Evolutionary conservation across 2,113 vertebrate genomes (phyloP).

Genomic region (Hemichromis elongatus): DNA sequence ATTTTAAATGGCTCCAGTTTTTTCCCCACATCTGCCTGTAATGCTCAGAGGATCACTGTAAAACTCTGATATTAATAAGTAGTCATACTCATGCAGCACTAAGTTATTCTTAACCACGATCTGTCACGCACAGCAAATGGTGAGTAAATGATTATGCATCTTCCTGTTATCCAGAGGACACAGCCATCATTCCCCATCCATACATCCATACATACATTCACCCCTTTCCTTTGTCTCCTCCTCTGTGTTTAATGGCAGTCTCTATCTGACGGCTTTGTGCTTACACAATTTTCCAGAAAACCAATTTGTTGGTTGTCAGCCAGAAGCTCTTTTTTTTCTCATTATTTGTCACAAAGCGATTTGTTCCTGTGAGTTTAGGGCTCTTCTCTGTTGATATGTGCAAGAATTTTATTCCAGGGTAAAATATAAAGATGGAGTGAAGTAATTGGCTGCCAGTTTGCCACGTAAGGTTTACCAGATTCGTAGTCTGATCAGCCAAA

Average conservation of each 20-base stretch:
- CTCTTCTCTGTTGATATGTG: conserved; percentile 29
- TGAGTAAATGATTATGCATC: neutral
- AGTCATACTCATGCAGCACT: neutral
- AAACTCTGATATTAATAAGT: neutral
- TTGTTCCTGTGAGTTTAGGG: conserved; percentile 31
- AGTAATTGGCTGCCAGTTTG: conserved; percentile 53
- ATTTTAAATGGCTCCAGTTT: neutral
- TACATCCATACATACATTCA: neutral
- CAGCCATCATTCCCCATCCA: neutral
- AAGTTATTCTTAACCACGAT: neutral
- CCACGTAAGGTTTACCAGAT: conserved; percentile 31
- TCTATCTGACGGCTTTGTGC: conserved; percentile 24
- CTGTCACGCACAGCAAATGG: neutral
- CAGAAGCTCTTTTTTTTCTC: conserved; percentile 14
- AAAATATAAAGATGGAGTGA: conserved; percentile 42
- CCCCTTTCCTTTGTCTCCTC: neutral
- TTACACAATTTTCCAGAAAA: conserved; percentile 60
- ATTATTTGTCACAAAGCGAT: conserved; percentile 50
- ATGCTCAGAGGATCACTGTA: neutral
- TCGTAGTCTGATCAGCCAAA: neutral
- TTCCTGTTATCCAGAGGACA: neutral
- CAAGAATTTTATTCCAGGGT: conserved; percentile 26
- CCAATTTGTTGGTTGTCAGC: conserved; percentile 58
- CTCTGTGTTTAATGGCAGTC: conserved; percentile 15
- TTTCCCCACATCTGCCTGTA: neutral